Evolutionary conservation across 2,797 vertebrate species (phyloP).

Genomic region (Schizothorax lantsangensis): DNA sequence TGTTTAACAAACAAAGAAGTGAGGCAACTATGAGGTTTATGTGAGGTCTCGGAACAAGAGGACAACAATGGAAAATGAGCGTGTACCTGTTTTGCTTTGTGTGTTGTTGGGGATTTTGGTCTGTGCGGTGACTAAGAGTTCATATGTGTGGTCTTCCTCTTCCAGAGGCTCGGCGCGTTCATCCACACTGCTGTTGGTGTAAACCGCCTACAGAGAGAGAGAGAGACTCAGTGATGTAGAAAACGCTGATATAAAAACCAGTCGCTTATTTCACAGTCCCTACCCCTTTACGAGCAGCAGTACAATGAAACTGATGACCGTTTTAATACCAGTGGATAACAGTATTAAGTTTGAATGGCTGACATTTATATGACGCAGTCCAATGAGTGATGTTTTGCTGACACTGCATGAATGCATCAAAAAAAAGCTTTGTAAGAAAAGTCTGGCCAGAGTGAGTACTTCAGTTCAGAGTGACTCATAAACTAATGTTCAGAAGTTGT

Average conservation of each 20-base stretch:
- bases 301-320: neutral
- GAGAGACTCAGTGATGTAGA: neutral
- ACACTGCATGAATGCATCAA: neutral
- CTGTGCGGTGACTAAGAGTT: constrained; percentile 89
- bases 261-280: neutral
- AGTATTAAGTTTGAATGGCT: neutral
- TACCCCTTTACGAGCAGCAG: neutral
- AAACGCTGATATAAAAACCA: neutral
- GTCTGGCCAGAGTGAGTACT: neutral
- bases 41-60: neutral
- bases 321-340: neutral
- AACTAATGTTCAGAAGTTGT: neutral
- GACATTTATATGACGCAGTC: neutral
- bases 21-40: neutral
- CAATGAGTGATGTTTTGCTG: neutral
- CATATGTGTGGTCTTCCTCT: constrained; percentile 91
- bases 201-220: constrained; percentile 73
- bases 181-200: constrained; percentile 79
- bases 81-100: constrained; percentile 9
- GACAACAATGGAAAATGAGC: neutral
- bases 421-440: neutral
- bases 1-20: neutral
- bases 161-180: constrained; percentile 73
- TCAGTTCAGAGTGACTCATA: neutral
- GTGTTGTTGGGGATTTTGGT: constrained; percentile 81